Base-by-base conservation (phyloP, 2,797 vertebrate species). In the Furcifer pardalis region DNA sequence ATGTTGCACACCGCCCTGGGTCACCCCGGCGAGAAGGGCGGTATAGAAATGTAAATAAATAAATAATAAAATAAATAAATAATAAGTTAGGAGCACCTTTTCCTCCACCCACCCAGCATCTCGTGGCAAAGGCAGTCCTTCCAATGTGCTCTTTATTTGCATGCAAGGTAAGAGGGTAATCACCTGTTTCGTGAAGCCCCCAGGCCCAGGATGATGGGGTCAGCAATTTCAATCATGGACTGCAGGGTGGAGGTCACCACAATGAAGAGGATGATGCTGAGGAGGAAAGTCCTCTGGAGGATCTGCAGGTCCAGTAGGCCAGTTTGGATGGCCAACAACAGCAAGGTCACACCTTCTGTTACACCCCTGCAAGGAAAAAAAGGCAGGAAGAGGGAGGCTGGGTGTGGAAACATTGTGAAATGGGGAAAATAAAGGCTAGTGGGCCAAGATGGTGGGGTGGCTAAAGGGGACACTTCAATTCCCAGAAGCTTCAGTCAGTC, bases 231-330 rank as follows among this genome's bases (percentile, higher is more conserved):
- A 1, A 97, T 97, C 97, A 98, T 97, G 30, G 97, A 98, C 93
- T 98, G 97, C 83, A 98, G 92, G 32, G 97, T 97, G 52, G 97
- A 98, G 0, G 97, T 97, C 63, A 97, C 94, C 79, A 98, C 97
- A 1, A 98, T 98, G 95, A 98, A 98, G 95, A 98, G 97, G 95
- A 98, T 98, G 95, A 98, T 97, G 94, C 97, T 97, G 93, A 98
- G 97, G 87, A 98, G 97, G 95, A 98, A 98, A 90, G 97, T 97
- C 84, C 97, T 95, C 90, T 98, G 97, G 80, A 97, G 94, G 0
- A 96, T 93, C 86, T 97, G 96, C 95, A 98, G 96, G 66, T 97
- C 97, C 21, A 98, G 91, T 82, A 98, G 95, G 77, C 97, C 97
- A 0, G 97, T 98, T 94, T 98, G 97, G 66, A 98, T 94, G 40